Percentiles rank a stretch among this genome's conserved stretches.
These are phyloP conservation scores for Megastigmus dorsalis DNA, from an alignment of 2,888 invertebrate genomes.

Conservation along the genomic window DNA sequence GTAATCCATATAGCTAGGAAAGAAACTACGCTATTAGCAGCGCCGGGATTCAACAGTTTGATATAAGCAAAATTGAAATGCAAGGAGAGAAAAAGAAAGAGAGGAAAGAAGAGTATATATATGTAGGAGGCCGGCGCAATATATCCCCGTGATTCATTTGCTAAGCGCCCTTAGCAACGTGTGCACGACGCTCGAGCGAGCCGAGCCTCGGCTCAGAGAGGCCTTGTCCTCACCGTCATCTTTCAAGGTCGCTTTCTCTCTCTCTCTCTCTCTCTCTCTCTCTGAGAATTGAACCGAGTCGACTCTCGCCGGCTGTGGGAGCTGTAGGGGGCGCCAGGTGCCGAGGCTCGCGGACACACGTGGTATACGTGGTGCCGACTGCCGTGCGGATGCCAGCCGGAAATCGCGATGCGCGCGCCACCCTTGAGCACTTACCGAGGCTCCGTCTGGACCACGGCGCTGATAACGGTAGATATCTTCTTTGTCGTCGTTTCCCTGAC, in stretches of 20 bases:
- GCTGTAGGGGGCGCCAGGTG: conserved; percentile 52
- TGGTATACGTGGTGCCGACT: no score
- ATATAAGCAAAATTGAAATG: neutral
- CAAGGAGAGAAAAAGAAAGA: neutral
- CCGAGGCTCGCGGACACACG: no score
- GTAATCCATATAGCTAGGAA: neutral
- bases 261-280: neutral
- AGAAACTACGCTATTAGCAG: neutral
- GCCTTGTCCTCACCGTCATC: conserved; percentile 63
- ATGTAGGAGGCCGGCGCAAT: no score
- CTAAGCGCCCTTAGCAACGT: conserved; percentile 58
- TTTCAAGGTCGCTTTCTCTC: conserved; percentile 70
- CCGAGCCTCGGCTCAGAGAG: conserved; percentile 57
- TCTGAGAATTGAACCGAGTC: no score
- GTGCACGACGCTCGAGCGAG: conserved; percentile 55
- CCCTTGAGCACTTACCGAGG: no score
- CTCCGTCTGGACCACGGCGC: no score
- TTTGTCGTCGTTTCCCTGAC: no score
- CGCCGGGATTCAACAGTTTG: neutral
- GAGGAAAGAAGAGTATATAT: no score
- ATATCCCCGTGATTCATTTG: conserved; percentile 41
- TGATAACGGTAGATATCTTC: no score
- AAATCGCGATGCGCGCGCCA: no score
- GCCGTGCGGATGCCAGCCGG: no score
- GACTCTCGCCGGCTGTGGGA: neutral